These are phyloP conservation scores for Copsychus sechellarum DNA, from an alignment of 2,113 vertebrate genomes.

Conservation along the genomic window DNA sequence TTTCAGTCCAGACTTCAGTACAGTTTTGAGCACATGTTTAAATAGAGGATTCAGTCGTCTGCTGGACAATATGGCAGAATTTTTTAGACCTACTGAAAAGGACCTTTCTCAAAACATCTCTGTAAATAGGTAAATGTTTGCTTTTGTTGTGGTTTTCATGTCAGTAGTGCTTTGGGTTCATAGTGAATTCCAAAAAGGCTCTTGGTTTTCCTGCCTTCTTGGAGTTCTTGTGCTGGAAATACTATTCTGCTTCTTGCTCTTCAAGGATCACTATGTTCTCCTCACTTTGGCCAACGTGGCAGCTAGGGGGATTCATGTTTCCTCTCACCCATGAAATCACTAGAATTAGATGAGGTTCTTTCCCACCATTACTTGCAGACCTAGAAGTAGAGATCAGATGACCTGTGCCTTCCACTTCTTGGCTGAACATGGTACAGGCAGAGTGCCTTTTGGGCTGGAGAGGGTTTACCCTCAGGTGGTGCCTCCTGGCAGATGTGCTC, in stretches of 20 bases:
- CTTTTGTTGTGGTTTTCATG: neutral
- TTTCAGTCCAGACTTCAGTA: slow-evolving; percentile 88
- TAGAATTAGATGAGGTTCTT: neutral
- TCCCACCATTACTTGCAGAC: neutral
- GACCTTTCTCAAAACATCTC: slow-evolving; percentile 72
- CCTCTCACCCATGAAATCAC: neutral
- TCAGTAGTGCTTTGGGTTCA: neutral
- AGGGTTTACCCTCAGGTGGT: neutral
- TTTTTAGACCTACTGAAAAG: slow-evolving; percentile 86
- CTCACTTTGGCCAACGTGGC: neutral
- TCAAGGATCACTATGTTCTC: neutral
- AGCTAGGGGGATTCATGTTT: neutral
- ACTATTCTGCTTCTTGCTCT: neutral
- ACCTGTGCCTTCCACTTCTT: neutral
- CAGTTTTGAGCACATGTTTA: slow-evolving; percentile 86
- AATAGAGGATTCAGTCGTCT: slow-evolving; percentile 91
- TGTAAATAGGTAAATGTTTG: slow-evolving; percentile 78
- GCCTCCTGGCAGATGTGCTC: too few relatives aligned
- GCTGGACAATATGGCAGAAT: slow-evolving; percentile 94
- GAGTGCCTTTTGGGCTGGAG: neutral
- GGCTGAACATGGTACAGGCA: neutral
- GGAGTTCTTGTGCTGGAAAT: neutral
- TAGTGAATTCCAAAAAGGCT: neutral
- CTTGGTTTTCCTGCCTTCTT: neutral
- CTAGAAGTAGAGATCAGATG: neutral